Conservation (phyloP, 2,113 vertebrate genomes). For the Thamnophis sirtalis region DNA sequence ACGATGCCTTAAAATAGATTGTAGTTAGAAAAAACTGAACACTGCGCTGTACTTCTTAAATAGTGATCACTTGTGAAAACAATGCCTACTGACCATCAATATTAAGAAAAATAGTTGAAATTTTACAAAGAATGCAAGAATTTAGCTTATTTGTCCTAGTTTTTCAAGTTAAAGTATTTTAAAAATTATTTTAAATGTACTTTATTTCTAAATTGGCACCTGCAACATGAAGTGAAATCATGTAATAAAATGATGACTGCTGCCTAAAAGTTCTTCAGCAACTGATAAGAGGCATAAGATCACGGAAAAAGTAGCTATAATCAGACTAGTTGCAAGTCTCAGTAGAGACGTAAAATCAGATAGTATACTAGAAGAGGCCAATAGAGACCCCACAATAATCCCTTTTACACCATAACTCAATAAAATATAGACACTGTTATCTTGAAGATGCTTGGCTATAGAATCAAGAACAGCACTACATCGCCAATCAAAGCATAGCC, state of each 20-base stretch:
- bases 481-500: neutral
- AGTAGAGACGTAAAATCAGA: neutral
- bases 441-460: neutral
- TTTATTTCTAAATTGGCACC: neutral
- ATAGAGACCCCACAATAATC: neutral
- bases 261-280: neutral
- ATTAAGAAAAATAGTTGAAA: neutral
- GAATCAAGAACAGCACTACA: neutral
- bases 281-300: neutral
- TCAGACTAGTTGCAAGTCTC: neutral
- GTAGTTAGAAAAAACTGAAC: neutral
- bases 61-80: neutral
- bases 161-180: neutral
- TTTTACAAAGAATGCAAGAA: neutral
- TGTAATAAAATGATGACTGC: neutral
- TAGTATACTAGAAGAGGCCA: neutral
- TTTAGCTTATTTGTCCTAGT: neutral
- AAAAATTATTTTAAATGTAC: neutral
- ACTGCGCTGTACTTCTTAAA: neutral
- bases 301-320: neutral
- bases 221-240: neutral
- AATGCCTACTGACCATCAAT: neutral
- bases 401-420: neutral
- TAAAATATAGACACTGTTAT: neutral
- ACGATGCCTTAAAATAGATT: neutral